Evolutionary conservation across 2,888 invertebrate genomes (phyloP).

Genomic region (Sesamia inferens): DNA sequence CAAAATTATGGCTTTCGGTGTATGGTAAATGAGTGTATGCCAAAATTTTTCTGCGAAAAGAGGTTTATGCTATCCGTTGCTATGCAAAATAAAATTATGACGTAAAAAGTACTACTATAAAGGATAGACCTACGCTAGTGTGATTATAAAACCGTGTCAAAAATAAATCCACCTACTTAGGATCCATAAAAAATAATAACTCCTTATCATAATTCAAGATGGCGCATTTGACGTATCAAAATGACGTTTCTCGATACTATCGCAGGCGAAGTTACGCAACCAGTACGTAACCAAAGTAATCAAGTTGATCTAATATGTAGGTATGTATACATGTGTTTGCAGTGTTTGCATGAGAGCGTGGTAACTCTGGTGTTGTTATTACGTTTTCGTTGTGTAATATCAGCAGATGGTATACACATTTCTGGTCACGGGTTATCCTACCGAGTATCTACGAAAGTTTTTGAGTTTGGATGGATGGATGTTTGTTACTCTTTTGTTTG

Average conservation of each 20-base stretch:
- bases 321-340: slow-evolving; percentile 15
- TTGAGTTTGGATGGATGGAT: too few relatives aligned
- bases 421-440: background rate
- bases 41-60: too few relatives aligned
- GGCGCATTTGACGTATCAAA: slow-evolving; percentile 22
- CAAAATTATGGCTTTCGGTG: too few relatives aligned
- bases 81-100: too few relatives aligned
- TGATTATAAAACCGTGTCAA: background rate
- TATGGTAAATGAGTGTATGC: too few relatives aligned
- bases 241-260: slow-evolving; percentile 39
- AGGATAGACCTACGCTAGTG: too few relatives aligned
- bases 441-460: too few relatives aligned
- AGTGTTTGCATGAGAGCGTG: slow-evolving; percentile 39
- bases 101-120: too few relatives aligned
- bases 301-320: slow-evolving; percentile 29
- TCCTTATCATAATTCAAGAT: slow-evolving; percentile 8
- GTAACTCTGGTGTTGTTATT: slow-evolving; percentile 5
- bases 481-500: too few relatives aligned
- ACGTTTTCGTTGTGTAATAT: slow-evolving; percentile 11
- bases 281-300: slow-evolving; percentile 37
- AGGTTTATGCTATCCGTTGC: too few relatives aligned
- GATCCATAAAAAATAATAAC: background rate
- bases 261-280: slow-evolving; percentile 35
- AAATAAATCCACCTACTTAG: background rate
- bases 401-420: background rate